Base-by-base conservation (phyloP, 2,797 vertebrate species). In the Anguilla anguilla region DNA sequence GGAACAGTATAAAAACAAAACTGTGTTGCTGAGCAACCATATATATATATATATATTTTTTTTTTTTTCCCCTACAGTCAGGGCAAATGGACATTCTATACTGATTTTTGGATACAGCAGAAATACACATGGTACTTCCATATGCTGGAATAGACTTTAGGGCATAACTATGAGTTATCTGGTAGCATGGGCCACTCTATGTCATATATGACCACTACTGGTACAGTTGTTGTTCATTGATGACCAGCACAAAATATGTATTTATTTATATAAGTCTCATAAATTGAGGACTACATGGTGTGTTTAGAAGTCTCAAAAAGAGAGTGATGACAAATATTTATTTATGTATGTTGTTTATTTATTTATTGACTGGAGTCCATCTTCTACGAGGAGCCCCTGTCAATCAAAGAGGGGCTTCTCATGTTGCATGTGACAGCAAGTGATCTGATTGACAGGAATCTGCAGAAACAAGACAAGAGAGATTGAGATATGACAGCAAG, bases 401-500 rank as follows among this genome's bases (percentile, higher is more conserved):
- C 91, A 90, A 84, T 90, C 87, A 88, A 67, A 67, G n/a, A 43
- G 61, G 77, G 85, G 53, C 89, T 77, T 85, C 87, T 84, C 69
- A 90, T 69, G 69, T 79, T 74, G 35, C 87, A 89, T 85, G 85
- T 55, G 86, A 61, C 64, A 67, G 83, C 81, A 90, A 87, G 88
- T 39, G 84, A 19, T 46, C 35, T 90, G 89, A 91, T 72, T 91
- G 90, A 87, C 90, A 90, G 91, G 25, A 74, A 46, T 72, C 87
- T 89, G 87, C 83, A 89, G 85, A 86, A 89, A 88, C 88, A 46
- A 87, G 87, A 86, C 64, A 91, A 92, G 90, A 89, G 87, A 90
- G 85, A 87, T 74, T 83, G 82, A 85, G 72, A 86, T 46, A 89
- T 88, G 90, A 89, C 85, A 86, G 46, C 74, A 86, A 67, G 87